Conservation (phyloP, 1,140 invertebrate genomes). For the Rhysida immarginata region DNA sequence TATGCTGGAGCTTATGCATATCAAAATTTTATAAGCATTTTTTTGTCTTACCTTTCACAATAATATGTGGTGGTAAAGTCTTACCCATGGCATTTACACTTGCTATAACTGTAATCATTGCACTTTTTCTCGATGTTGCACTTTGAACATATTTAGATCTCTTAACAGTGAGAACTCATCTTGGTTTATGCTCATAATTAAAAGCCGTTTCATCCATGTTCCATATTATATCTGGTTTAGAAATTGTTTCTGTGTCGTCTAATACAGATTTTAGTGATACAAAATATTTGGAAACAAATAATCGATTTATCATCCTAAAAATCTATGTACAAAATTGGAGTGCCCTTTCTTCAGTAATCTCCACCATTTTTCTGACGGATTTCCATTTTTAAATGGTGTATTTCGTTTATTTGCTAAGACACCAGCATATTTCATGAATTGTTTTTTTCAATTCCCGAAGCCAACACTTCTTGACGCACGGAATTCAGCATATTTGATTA, state of each 20-base stretch:
- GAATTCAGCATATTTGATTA: no score
- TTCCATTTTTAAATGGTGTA: no score
- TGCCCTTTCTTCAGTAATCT: background rate
- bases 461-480: no score
- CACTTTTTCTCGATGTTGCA: background rate
- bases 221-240: background rate
- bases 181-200: no score
- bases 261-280: background rate
- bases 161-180: background rate
- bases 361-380: slow-evolving; percentile 3
- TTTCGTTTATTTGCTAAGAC: background rate
- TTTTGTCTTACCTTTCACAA: background rate
- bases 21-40: background rate
- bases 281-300: background rate
- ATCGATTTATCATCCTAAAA: background rate
- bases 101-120: background rate
- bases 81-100: background rate
- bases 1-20: background rate
- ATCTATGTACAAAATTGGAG: background rate
- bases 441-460: no score
- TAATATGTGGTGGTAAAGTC: background rate
- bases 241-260: background rate
- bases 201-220: background rate
- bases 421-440: background rate
- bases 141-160: background rate